Evolutionary conservation across 2,797 vertebrate species (phyloP).

Genomic region (Melanotaenia trifasciata): DNA sequence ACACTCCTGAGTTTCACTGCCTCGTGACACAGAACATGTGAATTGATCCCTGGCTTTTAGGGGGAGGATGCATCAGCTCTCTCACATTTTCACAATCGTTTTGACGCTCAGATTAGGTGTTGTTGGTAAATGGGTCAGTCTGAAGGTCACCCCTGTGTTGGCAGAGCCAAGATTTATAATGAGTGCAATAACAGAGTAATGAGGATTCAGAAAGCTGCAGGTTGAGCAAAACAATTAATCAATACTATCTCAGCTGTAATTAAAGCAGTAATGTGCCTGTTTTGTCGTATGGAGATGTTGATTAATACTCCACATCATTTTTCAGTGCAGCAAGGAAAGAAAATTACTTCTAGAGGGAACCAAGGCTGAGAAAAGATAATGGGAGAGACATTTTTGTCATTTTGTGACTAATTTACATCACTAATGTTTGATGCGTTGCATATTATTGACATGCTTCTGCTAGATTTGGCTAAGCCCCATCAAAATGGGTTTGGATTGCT

Average conservation of each 20-base stretch:
- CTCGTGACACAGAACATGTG: slow-evolving; percentile 9
- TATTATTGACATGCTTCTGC: slow-evolving; percentile 13
- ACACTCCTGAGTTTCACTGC: slow-evolving; percentile 20
- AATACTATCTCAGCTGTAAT: slow-evolving; percentile 58
- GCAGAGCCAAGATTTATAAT: slow-evolving; percentile 50
- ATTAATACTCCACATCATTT: slow-evolving; percentile 60
- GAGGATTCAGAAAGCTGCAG: slow-evolving; percentile 52
- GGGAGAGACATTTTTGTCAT: slow-evolving; percentile 19
- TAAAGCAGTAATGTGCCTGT: slow-evolving; percentile 57
- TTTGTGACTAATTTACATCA: slow-evolving; percentile 36
- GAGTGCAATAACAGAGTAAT: slow-evolving; percentile 60
- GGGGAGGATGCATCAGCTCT: background rate
- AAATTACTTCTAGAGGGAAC: slow-evolving; percentile 22
- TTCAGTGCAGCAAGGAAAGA: slow-evolving; percentile 48
- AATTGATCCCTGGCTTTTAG: slow-evolving; percentile 20
- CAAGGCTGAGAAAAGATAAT: slow-evolving; percentile 8
- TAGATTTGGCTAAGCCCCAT: slow-evolving; percentile 15
- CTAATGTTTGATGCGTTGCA: slow-evolving; percentile 14
- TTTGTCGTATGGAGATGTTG: slow-evolving; percentile 44
- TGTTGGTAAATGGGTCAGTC: slow-evolving; percentile 38
- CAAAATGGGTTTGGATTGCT: slow-evolving; percentile 13
- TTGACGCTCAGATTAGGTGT: slow-evolving; percentile 27
- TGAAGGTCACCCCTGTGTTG: slow-evolving; percentile 53
- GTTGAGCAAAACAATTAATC: slow-evolving; percentile 54
- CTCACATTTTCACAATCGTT: slow-evolving; percentile 10